Conservation (phyloP, 2,797 vertebrate species). For the Luscinia megarhynchos region DNA sequence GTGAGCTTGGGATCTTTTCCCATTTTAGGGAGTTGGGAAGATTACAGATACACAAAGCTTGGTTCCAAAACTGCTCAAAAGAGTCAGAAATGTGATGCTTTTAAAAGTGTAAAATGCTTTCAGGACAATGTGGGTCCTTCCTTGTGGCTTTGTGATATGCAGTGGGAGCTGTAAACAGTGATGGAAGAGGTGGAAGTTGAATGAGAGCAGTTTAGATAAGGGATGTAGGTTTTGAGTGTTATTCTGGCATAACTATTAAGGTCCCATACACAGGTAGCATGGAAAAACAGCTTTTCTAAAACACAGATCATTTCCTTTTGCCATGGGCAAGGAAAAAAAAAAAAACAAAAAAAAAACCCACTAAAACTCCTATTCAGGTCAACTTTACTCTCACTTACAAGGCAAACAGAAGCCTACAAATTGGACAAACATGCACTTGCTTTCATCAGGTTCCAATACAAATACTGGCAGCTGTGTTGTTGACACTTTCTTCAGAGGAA, state of each 20-base stretch:
- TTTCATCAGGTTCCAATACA: not conserved
- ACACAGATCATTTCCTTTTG: not conserved
- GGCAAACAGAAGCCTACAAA: not conserved
- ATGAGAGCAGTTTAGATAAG: not conserved
- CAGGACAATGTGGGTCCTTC: not conserved
- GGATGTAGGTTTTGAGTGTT: not conserved
- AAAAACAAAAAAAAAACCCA: not conserved
- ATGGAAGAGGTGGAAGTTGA: not conserved
- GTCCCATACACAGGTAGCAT: not conserved
- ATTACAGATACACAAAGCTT: no score
- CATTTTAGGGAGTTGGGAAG: no score
- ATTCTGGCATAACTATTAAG: not conserved
- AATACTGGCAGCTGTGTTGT: not conserved
- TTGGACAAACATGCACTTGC: not conserved
- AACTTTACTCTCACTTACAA: not conserved
- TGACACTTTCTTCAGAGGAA: not conserved
- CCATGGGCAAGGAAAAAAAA: not conserved
- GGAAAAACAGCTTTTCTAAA: not conserved
- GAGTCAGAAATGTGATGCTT: not conserved
- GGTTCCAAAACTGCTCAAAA: not conserved
- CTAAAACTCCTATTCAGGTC: not conserved
- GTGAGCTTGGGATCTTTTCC: no score
- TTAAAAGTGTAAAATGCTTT: not conserved
- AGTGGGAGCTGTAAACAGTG: not conserved
- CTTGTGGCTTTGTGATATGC: not conserved